A percentile compares a stretch with the other conserved stretches of the same genome.
Conservation (phyloP, 1,140 invertebrate genomes). For the Drosophila subobscura region DNA sequence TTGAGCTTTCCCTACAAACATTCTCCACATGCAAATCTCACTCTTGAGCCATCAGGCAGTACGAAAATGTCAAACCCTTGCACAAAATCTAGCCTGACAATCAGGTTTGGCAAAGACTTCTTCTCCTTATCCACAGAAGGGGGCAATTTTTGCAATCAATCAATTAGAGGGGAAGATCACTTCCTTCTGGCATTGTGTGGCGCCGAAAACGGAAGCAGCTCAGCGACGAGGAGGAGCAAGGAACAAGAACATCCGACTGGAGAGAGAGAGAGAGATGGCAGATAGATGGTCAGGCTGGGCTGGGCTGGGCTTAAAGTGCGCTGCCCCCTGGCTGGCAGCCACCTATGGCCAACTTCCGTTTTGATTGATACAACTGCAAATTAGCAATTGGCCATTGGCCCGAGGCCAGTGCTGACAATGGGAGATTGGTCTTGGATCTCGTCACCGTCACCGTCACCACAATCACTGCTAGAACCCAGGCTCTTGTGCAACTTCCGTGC, state of each 20-base stretch:
- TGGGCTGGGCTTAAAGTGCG: too few relatives aligned
- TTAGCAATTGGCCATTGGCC: background rate
- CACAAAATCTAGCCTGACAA: background rate
- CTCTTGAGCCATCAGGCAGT: too few relatives aligned
- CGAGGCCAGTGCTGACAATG: slow-evolving; percentile 16
- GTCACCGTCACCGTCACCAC: too few relatives aligned
- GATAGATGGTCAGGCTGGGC: too few relatives aligned
- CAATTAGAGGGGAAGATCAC: slow-evolving; percentile 39
- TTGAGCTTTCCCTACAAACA: too few relatives aligned
- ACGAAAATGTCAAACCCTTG: too few relatives aligned
- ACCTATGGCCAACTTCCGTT: slow-evolving; percentile 43
- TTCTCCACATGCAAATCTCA: too few relatives aligned
- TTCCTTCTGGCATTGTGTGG: slow-evolving; percentile 32
- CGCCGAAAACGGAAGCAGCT: slow-evolving; percentile 40
- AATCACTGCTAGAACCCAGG: slow-evolving; percentile 34
- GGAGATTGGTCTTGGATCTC: background rate
- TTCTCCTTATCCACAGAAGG: background rate
- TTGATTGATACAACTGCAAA: slow-evolving; percentile 24
- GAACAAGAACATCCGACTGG: slow-evolving; percentile 12
- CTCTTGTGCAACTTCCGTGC: slow-evolving; percentile 45
- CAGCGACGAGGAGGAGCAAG: background rate
- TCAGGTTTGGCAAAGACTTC: background rate
- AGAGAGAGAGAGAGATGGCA: too few relatives aligned
- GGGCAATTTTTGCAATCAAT: slow-evolving; percentile 35
- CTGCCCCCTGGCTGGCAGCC: background rate